Base-by-base conservation (phyloP, 2,888 invertebrate species). In the Dicranocentrus wangi region DNA sequence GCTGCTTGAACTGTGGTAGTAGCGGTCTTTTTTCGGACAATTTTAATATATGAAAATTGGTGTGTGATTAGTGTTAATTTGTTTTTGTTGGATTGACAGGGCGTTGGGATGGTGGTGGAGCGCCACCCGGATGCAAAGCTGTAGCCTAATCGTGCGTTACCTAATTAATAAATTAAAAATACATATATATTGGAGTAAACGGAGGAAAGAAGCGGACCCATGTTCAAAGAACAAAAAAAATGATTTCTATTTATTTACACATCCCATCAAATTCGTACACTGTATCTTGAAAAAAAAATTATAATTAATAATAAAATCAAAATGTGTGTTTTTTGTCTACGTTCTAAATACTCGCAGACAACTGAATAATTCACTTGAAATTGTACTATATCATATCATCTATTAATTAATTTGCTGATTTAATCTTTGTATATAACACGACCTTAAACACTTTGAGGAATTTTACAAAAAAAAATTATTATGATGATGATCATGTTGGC, bases 21-120 rank as follows among this genome's bases (percentile, higher is more conserved):
- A 71, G 15, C 23, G 65, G 73, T 28, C 47, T 32, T 61, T 25
- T 72, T 17, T 53, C 51, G 58, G n/a, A 77, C 68, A 77, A 19
- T 21, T 39, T n/a, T 3, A 8, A 17, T 32, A 21, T 19, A 25
- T 71, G 19, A 28, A 55, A 25, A 7, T 25, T 19, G 23, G 51
- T 79, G 68, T 63, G 58, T 25, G 58, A 42, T 23, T 63, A 60
- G 61, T n/a, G n/a, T n/a, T n/a, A n/a, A 70, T 80, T 72, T 23
- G 8, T 53, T 17, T 83, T 86, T 90, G 89, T n/a, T n/a, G n/a
- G n/a, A n/a, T n/a, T n/a, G n/a, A n/a, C 87, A 92, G 92, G 96
- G 95, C 83, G 95, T 96, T 82, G 96, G 94, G 87, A 96, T 96
- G 96, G 90, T 96, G 70, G 90, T 96, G 66, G 96, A 96, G 90